These are phyloP conservation scores for Drosophila grimshawi DNA, from an alignment of 1,140 invertebrate genomes.

Conservation along the genomic window DNA sequence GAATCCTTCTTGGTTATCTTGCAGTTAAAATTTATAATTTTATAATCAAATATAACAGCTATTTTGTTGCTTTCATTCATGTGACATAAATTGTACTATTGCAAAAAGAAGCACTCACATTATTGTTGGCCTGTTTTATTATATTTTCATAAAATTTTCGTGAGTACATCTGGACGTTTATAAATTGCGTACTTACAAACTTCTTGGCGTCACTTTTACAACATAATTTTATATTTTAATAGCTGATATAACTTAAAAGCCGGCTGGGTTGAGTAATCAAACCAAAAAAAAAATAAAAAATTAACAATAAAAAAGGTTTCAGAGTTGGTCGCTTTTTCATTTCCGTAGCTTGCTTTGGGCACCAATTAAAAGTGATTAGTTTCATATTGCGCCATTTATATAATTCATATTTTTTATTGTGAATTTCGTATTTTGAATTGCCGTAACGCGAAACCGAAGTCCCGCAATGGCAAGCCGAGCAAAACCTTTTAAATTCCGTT, in stretches of 20 bases:
- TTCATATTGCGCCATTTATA: constrained; percentile 73
- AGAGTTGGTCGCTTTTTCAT: constrained; percentile 34
- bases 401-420: constrained; percentile 53
- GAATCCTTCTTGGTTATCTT: too few relatives aligned
- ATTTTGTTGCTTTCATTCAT: not conserved
- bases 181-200: constrained; percentile 39
- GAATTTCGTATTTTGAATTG: constrained; percentile 38
- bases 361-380: constrained; percentile 79
- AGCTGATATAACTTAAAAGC: constrained; percentile 48
- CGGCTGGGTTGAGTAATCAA: not conserved
- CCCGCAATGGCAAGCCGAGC: constrained; percentile 26
- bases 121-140: not conserved
- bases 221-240: constrained; percentile 64
- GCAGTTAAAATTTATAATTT: too few relatives aligned
- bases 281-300: constrained; percentile 1
- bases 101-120: not conserved
- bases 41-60: not conserved
- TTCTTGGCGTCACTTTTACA: constrained; percentile 37
- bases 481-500: constrained; percentile 69
- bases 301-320: constrained; percentile 40
- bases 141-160: constrained; percentile 9
- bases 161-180: constrained; percentile 27
- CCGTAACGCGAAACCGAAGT: constrained; percentile 45
- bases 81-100: too few relatives aligned
- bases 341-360: constrained; percentile 66